A percentile compares a stretch with the other conserved stretches of the same genome.
Evolutionary conservation across 2,113 vertebrate genomes (phyloP).

Genomic region (Hylia prasina): DNA sequence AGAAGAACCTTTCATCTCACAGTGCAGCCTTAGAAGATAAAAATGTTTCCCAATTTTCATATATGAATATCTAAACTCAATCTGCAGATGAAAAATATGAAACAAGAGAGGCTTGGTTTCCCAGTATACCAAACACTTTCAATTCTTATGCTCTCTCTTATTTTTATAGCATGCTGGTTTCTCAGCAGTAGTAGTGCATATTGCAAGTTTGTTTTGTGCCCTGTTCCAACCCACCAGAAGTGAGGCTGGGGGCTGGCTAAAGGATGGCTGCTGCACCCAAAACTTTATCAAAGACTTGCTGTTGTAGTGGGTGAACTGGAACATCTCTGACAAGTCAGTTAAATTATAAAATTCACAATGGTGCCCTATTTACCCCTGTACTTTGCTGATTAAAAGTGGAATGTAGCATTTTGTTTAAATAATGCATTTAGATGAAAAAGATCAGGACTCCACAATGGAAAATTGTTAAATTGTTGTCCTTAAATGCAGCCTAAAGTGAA

Average conservation of each 20-base stretch:
- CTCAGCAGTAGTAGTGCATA: not conserved
- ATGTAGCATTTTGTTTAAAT: not conserved
- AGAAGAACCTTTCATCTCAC: conserved; percentile 50
- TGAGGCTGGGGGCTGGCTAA: not conserved
- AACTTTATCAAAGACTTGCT: accelerated
- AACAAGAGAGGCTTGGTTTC: conserved; percentile 34
- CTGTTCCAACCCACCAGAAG: not conserved
- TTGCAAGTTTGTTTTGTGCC: not conserved
- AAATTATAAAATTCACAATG: not conserved
- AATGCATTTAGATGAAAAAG: not conserved
- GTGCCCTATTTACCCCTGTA: accelerated
- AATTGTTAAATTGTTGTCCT: not conserved
- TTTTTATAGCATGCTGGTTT: not conserved
- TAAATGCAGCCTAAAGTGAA: not conserved
- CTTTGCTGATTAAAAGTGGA: not conserved
- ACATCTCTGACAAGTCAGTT: not conserved
- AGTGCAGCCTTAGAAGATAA: conserved; percentile 22
- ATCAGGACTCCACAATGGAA: not conserved
- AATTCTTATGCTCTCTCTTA: not conserved
- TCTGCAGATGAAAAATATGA: conserved; percentile 36
- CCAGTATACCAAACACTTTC: not conserved
- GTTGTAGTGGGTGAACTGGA: not conserved
- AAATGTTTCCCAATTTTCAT: conserved; percentile 43
- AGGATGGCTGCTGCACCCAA: not conserved
- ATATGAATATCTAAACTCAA: conserved; percentile 54